Base-by-base conservation (phyloP, 64 coral and sea anemone genomes). In the Orbicella faveolata region DNA sequence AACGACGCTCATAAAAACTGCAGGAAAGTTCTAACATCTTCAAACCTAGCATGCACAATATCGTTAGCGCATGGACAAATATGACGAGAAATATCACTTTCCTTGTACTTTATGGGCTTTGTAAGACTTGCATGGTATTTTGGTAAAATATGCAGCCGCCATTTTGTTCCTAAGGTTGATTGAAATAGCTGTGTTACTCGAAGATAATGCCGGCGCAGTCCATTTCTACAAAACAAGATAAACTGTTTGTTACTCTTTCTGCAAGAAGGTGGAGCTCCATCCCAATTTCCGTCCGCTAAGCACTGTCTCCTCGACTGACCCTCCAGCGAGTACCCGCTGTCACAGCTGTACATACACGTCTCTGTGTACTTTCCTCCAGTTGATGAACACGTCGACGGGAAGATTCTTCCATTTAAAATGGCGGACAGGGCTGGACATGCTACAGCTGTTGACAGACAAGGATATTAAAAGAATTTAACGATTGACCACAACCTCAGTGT, bases 261-360 rank as follows among this genome's bases (percentile, higher is more conserved):
- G 70, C 94, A 96, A 37, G 76, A 93, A 30, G 94, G 81, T 3
- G 59, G 30, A 0, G 78, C 62, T 67, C 91, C 94, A 3, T 37
- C 66, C 94, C 94, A 96, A 8, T 68, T 90, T 26, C 83, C 83
- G 23, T 93, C 77, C 21, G 88, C 91, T 63, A 80, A 88, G 69
- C 94, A 96, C 2, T 19, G 11, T 36, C 69, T 66, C 0, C 6
- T 19, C 14, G 36, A 12, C 4, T 7, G 57, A 17, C 94, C 94
- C 52, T 36, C 34, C 13, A 81, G 74, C 14, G 34, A n/a, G 36
- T 90, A 96, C 16, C 91, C 91, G 44, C 90, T 90, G 82, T 53
- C 52, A 80, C 94, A 96, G 21, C 67, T 37, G 53, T 96, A 96
- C 0, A 68, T 65, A 63, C 94, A 96, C 20, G 44, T n/a, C 4